A percentile compares a stretch with the other conserved stretches of the same genome.
phyloP scores from a whole-genome alignment of 2,113 vertebrate genomes.

The Ciconia boyciana region DNA sequence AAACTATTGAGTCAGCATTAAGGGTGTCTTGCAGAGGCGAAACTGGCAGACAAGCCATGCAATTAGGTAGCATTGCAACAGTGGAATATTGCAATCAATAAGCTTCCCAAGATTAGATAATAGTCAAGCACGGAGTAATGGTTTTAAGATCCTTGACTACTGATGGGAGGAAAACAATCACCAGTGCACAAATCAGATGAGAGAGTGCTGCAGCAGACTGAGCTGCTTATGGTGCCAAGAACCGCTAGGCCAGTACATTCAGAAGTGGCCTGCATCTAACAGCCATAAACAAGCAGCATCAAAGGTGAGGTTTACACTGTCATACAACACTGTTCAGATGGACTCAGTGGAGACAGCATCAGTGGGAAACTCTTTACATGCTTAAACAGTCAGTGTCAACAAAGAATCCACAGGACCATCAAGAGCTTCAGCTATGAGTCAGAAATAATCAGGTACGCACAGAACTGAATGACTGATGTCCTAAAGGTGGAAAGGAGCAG shows the following conservation, averaged over 20 bases:
- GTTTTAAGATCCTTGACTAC: not conserved
- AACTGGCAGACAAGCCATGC: not conserved
- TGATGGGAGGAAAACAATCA: not conserved
- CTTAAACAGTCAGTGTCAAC: not conserved
- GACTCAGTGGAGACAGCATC: not conserved
- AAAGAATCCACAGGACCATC: not conserved
- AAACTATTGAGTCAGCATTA: not conserved
- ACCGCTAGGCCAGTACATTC: not conserved
- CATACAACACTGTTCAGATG: not conserved
- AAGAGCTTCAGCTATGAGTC: not conserved
- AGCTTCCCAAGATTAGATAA: not conserved
- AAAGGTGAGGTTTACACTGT: not conserved
- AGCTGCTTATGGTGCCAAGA: not conserved
- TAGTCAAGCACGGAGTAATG: not conserved
- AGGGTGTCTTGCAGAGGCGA: not conserved
- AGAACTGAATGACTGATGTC: not conserved
- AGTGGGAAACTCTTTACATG: not conserved
- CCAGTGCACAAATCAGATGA: not conserved
- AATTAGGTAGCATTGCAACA: not conserved
- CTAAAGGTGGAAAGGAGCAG: not conserved
- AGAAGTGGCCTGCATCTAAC: not conserved
- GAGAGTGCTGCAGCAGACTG: fast-evolving
- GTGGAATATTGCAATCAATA: not conserved
- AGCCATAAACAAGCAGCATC: not conserved
- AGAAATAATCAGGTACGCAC: not conserved